These are phyloP conservation scores for Haplotaxodon microlepis DNA, from an alignment of 2,113 vertebrate genomes.

Conservation along the genomic window DNA sequence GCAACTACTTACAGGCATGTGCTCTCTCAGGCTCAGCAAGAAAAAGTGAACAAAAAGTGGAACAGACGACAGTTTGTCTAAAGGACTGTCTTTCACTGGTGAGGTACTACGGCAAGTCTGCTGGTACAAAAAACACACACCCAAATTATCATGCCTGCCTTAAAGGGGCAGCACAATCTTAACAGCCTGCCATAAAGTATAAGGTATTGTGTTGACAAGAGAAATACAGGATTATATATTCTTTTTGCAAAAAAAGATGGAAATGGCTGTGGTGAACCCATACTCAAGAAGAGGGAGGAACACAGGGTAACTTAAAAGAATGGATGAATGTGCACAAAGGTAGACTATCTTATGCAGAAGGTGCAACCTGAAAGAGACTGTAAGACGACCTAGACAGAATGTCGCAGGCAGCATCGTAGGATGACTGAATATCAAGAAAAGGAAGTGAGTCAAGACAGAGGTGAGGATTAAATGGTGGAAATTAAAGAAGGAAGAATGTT, in stretches of 20 bases:
- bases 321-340: neutral
- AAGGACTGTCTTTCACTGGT: too few species aligned
- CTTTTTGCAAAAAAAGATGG: neutral
- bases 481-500: neutral
- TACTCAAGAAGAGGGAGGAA: neutral
- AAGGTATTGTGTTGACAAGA: neutral
- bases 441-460: neutral
- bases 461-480: neutral
- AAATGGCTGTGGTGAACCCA: neutral
- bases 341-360: neutral
- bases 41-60: too few species aligned
- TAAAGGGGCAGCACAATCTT: neutral
- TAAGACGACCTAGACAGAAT: neutral
- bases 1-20: too few species aligned
- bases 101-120: too few species aligned
- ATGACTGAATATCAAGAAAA: neutral
- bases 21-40: too few species aligned
- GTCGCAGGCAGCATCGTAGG: neutral
- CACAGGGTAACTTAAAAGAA: neutral
- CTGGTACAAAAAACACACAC: too few species aligned
- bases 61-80: too few species aligned
- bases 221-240: neutral
- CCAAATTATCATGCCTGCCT: too few species aligned
- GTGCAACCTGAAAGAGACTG: neutral
- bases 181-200: neutral